Conservation (phyloP, 1,140 invertebrate species). For the Trichoplusia ni region DNA sequence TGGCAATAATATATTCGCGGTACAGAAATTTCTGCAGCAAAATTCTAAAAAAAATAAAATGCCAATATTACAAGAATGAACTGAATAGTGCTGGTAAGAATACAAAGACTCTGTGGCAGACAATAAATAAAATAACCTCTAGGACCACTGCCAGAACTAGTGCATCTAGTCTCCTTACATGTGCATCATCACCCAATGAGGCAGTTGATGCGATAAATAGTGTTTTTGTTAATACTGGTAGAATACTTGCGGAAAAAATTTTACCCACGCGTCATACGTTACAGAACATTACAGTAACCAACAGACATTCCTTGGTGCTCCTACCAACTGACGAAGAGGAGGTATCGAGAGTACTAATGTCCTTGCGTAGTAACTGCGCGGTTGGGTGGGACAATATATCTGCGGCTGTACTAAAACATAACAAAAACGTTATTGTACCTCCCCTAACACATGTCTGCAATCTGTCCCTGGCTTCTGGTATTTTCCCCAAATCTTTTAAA, state of each 20-base stretch:
- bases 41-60: no score
- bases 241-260: not conserved
- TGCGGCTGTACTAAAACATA: slow-evolving; percentile 12
- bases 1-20: no score
- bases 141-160: no score
- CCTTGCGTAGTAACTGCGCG: not conserved
- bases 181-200: no score
- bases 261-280: not conserved
- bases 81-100: no score
- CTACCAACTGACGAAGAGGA: not conserved
- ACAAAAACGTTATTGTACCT: slow-evolving; percentile 12
- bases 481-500: slow-evolving; percentile 31
- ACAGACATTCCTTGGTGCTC: not conserved
- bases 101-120: no score
- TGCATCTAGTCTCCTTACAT: no score
- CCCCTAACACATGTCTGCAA: slow-evolving; percentile 31
- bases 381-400: slow-evolving; percentile 23
- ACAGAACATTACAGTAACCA: not conserved
- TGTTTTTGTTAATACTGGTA: not conserved
- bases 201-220: not conserved
- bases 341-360: not conserved
- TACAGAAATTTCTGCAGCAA: no score
- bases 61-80: no score
- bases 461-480: slow-evolving; percentile 3
- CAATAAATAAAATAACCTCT: no score